Conservation (phyloP, 2,797 vertebrate species). For the Semaprochilodus insignis region DNA sequence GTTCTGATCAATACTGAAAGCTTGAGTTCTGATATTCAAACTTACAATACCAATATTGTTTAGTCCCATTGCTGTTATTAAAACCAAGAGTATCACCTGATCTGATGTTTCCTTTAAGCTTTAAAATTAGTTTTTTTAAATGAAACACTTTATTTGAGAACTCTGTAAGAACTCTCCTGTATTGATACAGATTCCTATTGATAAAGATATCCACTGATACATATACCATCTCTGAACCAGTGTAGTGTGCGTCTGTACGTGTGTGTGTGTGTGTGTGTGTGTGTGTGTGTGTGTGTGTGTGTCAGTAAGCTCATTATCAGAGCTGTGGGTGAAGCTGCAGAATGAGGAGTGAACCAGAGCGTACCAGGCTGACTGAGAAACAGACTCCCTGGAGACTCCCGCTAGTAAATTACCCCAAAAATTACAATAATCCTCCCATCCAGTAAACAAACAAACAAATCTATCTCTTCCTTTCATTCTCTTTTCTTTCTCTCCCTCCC, state of each 20-base stretch:
- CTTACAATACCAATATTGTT: too few relatives aligned
- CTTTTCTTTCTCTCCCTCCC: slow-evolving; percentile 32
- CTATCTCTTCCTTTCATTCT: slow-evolving; percentile 27
- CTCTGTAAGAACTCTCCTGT: too few relatives aligned
- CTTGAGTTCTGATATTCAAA: too few relatives aligned
- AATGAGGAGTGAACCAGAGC: slow-evolving; percentile 66
- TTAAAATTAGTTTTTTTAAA: too few relatives aligned
- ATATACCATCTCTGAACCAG: background rate
- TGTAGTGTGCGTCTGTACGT: slow-evolving; percentile 65
- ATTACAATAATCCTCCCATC: slow-evolving; percentile 68
- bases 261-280: slow-evolving; percentile 21
- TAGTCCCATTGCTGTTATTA: too few relatives aligned
- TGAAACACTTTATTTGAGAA: too few relatives aligned
- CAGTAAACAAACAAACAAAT: slow-evolving; percentile 58
- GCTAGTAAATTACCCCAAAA: slow-evolving; percentile 79
- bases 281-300: slow-evolving; percentile 60
- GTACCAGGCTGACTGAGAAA: slow-evolving; percentile 35
- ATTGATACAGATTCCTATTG: too few relatives aligned
- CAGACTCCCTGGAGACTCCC: slow-evolving; percentile 66
- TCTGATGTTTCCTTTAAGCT: too few relatives aligned
- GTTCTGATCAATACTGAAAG: too few relatives aligned
- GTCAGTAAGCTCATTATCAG: slow-evolving; percentile 68
- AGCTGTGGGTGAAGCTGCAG: slow-evolving; percentile 56
- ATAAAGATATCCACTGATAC: too few relatives aligned
- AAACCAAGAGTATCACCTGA: too few relatives aligned